phyloP scores from a whole-genome alignment of 2,113 vertebrate genomes.

The Oxygymnocypris stewartii region DNA sequence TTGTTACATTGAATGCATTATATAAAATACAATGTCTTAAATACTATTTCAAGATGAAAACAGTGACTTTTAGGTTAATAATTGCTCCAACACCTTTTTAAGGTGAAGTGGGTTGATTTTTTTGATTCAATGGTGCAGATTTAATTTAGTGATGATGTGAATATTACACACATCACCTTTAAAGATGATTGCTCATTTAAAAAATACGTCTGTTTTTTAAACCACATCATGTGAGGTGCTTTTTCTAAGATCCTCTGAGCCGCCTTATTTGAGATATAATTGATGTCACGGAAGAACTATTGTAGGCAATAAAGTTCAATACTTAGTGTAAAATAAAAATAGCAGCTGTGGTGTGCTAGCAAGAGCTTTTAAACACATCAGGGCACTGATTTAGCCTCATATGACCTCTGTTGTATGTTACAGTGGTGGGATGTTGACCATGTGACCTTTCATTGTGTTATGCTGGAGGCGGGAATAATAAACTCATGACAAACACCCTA shows the following conservation, averaged over 20 bases:
- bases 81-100: neutral
- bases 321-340: neutral
- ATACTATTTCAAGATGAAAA: neutral
- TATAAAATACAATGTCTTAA: neutral
- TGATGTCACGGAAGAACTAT: neutral
- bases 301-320: neutral
- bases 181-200: neutral
- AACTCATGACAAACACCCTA: neutral
- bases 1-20: neutral
- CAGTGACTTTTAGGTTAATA: neutral
- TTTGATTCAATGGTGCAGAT: neutral
- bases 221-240: slow-evolving; percentile 2
- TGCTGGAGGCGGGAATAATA: neutral
- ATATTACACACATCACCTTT: neutral
- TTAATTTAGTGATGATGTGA: neutral
- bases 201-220: neutral
- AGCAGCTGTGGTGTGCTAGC: neutral
- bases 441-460: neutral
- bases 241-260: neutral
- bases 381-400: neutral
- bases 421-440: neutral
- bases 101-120: neutral
- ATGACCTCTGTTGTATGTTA: neutral
- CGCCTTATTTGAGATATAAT: neutral
- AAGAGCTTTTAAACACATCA: neutral